These are phyloP conservation scores for Microtus richardsoni DNA, from an alignment of 2,113 vertebrate species.

Conservation along the genomic window DNA sequence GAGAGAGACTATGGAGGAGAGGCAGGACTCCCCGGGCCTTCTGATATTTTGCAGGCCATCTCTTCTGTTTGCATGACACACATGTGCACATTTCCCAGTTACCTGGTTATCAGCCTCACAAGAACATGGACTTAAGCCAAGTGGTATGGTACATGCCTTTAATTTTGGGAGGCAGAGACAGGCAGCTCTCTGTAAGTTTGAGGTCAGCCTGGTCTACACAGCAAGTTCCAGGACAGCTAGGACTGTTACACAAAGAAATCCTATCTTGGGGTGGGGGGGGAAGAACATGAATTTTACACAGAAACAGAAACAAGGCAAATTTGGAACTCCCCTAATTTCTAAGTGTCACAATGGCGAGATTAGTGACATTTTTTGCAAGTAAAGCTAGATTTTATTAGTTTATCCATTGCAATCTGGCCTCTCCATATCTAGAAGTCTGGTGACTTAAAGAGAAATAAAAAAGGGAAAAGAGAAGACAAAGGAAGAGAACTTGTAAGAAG, in stretches of 20 bases:
- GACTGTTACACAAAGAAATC: too few species aligned
- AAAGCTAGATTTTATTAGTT: background rate
- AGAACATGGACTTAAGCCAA: background rate
- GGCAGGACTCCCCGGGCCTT: background rate
- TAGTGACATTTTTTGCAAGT: background rate
- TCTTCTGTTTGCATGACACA: background rate
- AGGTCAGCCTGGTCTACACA: too few species aligned
- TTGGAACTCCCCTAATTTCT: background rate
- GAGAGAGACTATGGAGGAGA: background rate
- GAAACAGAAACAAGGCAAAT: slow-evolving; percentile 19
- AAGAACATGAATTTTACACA: background rate
- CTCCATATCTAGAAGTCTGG: background rate
- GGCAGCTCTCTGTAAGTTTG: too few species aligned
- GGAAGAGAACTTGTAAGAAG: background rate
- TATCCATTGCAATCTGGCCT: background rate
- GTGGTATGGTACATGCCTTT: too few species aligned
- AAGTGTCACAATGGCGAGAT: background rate
- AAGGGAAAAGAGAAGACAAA: background rate
- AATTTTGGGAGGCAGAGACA: too few species aligned
- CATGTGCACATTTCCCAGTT: background rate
- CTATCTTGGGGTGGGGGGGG: too few species aligned
- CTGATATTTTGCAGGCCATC: background rate
- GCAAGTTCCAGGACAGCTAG: too few species aligned
- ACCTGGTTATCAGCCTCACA: background rate
- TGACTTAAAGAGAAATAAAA: background rate